Conservation (phyloP, 2,888 invertebrate species). For the Ephialtes manifestator region DNA sequence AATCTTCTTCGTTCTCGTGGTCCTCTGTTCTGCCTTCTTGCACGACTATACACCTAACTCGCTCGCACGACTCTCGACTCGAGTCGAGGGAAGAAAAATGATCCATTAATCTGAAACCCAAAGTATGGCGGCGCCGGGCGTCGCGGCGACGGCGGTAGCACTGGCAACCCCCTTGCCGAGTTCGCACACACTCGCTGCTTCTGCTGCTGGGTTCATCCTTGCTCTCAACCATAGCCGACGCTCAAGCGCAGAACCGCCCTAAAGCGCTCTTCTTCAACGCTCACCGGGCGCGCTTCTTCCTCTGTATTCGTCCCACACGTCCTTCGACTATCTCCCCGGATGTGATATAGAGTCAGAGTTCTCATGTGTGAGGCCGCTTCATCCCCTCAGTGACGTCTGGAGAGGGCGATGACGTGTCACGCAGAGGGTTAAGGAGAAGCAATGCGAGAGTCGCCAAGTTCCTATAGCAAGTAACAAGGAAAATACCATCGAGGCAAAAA, state of each 20-base stretch:
- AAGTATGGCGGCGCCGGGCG: slow-evolving; percentile 93
- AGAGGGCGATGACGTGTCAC: slow-evolving; percentile 57
- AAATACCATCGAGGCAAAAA: too few relatives aligned
- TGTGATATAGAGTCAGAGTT: not conserved
- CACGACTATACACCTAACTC: slow-evolving; percentile 37
- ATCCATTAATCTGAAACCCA: slow-evolving; percentile 93
- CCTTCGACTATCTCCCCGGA: slow-evolving; percentile 48
- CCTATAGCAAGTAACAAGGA: slow-evolving; percentile 5
- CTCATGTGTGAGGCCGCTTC: slow-evolving; percentile 41
- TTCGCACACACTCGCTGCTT: not conserved
- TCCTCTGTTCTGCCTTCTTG: slow-evolving; percentile 12
- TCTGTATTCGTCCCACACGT: slow-evolving; percentile 49
- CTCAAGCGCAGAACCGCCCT: slow-evolving; percentile 75
- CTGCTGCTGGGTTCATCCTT: slow-evolving; percentile 13
- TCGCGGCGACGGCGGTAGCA: slow-evolving; percentile 82
- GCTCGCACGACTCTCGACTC: slow-evolving; percentile 67
- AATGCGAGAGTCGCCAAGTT: not conserved
- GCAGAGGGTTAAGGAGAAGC: slow-evolving; percentile 10
- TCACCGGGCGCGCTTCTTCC: slow-evolving; percentile 43
- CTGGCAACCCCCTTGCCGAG: slow-evolving; percentile 56
- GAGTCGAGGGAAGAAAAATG: slow-evolving; percentile 90
- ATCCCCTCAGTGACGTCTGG: slow-evolving; percentile 41
- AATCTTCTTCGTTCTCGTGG: slow-evolving; percentile 63
- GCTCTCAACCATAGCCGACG: slow-evolving; percentile 68
- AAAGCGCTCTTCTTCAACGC: slow-evolving; percentile 34